Percentiles rank a stretch among this genome's conserved stretches.
Conservation (phyloP, 2,113 vertebrate genomes). For the Chitala chitala region DNA sequence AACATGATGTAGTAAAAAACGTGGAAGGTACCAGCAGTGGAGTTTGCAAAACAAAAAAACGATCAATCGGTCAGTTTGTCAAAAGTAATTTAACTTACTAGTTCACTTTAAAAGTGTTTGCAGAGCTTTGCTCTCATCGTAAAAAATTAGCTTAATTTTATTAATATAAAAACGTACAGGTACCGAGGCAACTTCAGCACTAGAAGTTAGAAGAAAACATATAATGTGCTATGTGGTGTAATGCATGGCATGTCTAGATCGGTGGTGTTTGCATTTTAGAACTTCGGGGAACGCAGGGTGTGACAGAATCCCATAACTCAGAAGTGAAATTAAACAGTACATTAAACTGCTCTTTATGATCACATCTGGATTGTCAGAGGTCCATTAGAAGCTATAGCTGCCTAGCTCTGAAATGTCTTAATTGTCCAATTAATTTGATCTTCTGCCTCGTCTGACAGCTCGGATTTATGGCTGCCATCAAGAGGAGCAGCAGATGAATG, state of each 20-base stretch:
- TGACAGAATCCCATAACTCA: slow-evolving; percentile 40
- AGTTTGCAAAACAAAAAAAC: too few species aligned
- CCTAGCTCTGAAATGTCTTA: slow-evolving; percentile 64
- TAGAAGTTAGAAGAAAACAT: too few species aligned
- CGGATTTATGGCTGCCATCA: slow-evolving; percentile 52
- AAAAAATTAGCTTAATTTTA: too few species aligned
- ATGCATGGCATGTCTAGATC: too few species aligned
- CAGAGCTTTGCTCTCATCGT: too few species aligned
- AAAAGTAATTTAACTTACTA: too few species aligned
- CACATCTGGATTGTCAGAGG: slow-evolving; percentile 64
- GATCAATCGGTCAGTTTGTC: neutral
- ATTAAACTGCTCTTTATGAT: slow-evolving; percentile 68
- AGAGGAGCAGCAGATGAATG: slow-evolving; percentile 46
- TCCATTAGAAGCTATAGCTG: slow-evolving; percentile 66
- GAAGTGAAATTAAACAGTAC: slow-evolving; percentile 68
- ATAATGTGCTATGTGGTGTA: too few species aligned
- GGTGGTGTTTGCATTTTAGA: too few species aligned
- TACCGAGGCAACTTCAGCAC: too few species aligned
- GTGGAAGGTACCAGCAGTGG: too few species aligned
- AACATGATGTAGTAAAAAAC: neutral
- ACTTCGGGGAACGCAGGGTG: neutral
- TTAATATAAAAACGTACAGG: too few species aligned
- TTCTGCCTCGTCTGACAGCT: slow-evolving; percentile 60
- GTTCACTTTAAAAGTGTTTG: neutral
- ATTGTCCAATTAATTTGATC: slow-evolving; percentile 67